Evolutionary conservation across 92 coral and sea anemone genomes (phyloP).

Genomic region (Epizoanthus rinbou): DNA sequence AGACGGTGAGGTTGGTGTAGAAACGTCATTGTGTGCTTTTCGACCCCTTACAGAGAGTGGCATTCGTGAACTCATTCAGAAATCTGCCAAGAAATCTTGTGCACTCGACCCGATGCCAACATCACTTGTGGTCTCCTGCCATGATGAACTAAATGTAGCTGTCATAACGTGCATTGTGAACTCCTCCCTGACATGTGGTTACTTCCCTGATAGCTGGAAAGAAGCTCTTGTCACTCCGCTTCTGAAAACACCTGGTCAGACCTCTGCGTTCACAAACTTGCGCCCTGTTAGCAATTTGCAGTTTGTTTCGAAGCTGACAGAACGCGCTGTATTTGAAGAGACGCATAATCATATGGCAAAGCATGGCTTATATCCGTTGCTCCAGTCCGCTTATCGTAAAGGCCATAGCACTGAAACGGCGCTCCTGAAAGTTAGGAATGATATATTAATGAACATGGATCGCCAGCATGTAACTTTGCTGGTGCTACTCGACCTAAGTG

Average conservation of each 20-base stretch:
- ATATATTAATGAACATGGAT: no score
- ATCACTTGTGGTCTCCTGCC: slow-evolving; percentile 6
- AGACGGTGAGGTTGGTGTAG: background rate
- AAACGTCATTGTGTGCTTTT: background rate
- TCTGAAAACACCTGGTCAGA: no score
- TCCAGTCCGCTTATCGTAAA: background rate
- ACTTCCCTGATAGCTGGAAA: no score
- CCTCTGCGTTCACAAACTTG: slow-evolving; percentile 15
- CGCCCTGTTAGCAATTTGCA: background rate
- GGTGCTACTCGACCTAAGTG: no score
- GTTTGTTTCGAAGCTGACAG: slow-evolving; percentile 21
- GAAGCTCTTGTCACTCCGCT: background rate
- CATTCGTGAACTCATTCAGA: background rate
- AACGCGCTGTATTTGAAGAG: slow-evolving; percentile 20
- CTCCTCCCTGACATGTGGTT: background rate
- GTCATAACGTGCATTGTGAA: no score
- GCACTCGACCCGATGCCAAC: slow-evolving; percentile 34
- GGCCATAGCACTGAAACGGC: no score
- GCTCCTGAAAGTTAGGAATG: no score
- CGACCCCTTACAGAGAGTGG: background rate
- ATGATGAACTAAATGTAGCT: background rate
- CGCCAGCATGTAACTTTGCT: no score
- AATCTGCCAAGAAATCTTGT: slow-evolving; percentile 12
- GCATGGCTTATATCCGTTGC: slow-evolving; percentile 1
- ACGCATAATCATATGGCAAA: slow-evolving; percentile 5